Evolutionary conservation across 2,113 vertebrate species (phyloP).

Genomic region (Leucosticte australis): DNA sequence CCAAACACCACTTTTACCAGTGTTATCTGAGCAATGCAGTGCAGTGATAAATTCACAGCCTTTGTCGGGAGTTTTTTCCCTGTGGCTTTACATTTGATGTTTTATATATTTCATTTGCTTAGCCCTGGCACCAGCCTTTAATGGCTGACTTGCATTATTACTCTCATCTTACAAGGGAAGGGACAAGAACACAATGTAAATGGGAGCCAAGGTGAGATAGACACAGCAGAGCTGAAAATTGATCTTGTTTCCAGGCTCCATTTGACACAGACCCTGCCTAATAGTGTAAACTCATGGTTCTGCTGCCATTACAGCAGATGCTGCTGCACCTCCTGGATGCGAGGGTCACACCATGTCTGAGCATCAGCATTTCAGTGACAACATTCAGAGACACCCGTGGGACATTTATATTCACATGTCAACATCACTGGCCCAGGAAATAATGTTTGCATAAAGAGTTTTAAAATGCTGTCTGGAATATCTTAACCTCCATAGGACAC

Average conservation of each 20-base stretch:
- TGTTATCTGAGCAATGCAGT: neutral
- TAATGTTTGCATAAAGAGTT: neutral
- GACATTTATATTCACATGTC: neutral
- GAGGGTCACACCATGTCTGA: neutral
- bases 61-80: neutral
- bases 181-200: neutral
- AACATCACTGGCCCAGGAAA: neutral
- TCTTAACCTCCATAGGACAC: neutral
- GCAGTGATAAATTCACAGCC: neutral
- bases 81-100: neutral
- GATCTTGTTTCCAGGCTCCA: neutral
- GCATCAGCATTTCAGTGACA: neutral
- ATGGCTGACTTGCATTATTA: neutral
- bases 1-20: neutral
- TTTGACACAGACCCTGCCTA: slow-evolving; percentile 7
- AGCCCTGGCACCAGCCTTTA: neutral
- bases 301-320: neutral
- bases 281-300: neutral
- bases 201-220: neutral
- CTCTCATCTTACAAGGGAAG: neutral
- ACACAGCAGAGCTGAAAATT: neutral
- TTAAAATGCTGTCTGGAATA: neutral
- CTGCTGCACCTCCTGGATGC: neutral
- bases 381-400: neutral
- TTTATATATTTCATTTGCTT: neutral